Evolutionary conservation across 1,140 invertebrate species (phyloP).

Genomic region (Bombyx mori): DNA sequence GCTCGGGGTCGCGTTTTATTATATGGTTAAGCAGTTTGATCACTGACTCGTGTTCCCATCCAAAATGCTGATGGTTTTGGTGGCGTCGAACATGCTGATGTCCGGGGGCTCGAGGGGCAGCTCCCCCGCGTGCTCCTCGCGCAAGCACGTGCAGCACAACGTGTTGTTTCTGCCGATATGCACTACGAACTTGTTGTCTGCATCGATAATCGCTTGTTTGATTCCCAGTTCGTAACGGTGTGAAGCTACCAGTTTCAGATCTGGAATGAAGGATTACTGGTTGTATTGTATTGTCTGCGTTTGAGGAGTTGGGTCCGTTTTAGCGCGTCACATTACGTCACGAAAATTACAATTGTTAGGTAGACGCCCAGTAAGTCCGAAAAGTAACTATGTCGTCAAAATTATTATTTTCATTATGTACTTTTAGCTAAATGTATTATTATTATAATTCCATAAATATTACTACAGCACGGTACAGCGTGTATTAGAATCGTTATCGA

Average conservation of each 20-base stretch:
- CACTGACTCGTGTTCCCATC: conserved; percentile 32
- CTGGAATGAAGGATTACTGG: conserved; percentile 16
- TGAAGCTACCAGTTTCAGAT: conserved; percentile 35
- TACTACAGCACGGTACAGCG: too few species aligned
- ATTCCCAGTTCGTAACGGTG: conserved; percentile 54
- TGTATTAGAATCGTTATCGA: too few species aligned
- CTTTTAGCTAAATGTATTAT: too few species aligned
- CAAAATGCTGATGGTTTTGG: conserved; percentile 28
- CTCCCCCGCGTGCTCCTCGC: conserved; percentile 6
- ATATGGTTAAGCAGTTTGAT: too few species aligned
- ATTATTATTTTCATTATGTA: too few species aligned
- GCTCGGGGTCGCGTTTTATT: too few species aligned
- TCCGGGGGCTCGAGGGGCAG: conserved; percentile 20
- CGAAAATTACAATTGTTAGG: too few species aligned
- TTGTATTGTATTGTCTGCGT: not conserved
- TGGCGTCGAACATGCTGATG: conserved; percentile 13
- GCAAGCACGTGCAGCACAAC: conserved; percentile 4
- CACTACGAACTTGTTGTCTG: conserved; percentile 16
- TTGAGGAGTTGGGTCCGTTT: not conserved
- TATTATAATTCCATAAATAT: too few species aligned
- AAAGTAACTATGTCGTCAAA: too few species aligned
- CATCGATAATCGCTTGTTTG: conserved; percentile 30
- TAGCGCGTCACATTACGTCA: too few species aligned
- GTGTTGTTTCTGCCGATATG: conserved; percentile 31
- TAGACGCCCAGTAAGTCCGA: too few species aligned